phyloP scores from a whole-genome alignment of 2,888 invertebrate genomes.

The Cacoxenus indagator region DNA sequence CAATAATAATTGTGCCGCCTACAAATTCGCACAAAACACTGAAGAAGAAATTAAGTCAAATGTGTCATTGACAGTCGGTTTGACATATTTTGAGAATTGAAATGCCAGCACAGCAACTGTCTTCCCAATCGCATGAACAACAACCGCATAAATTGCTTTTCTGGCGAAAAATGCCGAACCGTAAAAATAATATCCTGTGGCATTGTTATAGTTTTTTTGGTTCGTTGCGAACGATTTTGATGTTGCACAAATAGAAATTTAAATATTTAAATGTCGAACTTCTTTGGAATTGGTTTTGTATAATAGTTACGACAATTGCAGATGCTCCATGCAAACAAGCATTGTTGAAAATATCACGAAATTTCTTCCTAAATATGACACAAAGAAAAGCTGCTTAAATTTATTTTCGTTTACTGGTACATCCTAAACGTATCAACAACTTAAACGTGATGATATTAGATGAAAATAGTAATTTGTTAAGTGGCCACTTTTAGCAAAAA shows the following conservation, averaged over 20 bases:
- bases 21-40: neutral
- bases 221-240: conserved; percentile 4
- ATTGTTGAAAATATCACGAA: too few species aligned
- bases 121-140: neutral
- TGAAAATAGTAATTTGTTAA: too few species aligned
- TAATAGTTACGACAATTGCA: too few species aligned
- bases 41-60: neutral
- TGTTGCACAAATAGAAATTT: neutral
- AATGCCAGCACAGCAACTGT: conserved; percentile 39
- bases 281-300: neutral
- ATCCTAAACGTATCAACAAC: too few species aligned
- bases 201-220: neutral
- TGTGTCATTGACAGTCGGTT: conserved; percentile 40
- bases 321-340: too few species aligned
- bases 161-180: neutral
- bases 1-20: conserved; percentile 6
- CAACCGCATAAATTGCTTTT: neutral
- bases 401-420: too few species aligned
- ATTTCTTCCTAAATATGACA: too few species aligned
- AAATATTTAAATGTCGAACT: neutral
- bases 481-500: too few species aligned
- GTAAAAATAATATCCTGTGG: neutral
- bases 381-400: too few species aligned
- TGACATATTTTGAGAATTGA: conserved; percentile 38
- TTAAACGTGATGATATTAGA: too few species aligned